Conservation (phyloP, 2,797 vertebrate species). For the Benthosema pterotum region DNA sequence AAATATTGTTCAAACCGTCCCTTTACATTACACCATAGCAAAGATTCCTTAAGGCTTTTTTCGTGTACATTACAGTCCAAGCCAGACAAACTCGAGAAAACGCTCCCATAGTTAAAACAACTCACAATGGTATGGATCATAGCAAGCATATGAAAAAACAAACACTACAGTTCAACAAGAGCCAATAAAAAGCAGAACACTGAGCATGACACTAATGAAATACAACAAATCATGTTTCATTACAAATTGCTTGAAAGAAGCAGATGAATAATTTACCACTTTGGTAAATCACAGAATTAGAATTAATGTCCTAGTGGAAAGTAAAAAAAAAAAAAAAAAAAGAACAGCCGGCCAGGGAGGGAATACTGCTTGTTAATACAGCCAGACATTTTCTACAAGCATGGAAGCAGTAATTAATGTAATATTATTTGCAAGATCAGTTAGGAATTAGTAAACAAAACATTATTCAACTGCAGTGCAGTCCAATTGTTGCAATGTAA, state of each 20-base stretch:
- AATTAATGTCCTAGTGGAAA: slow-evolving; percentile 60
- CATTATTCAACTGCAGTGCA: background rate
- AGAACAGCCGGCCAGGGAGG: slow-evolving; percentile 56
- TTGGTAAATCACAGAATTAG: slow-evolving; percentile 52
- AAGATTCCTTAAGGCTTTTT: slow-evolving; percentile 70
- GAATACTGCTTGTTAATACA: slow-evolving; percentile 33
- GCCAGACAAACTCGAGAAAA: slow-evolving; percentile 59
- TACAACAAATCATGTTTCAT: slow-evolving; percentile 37
- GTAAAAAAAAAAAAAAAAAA: too few species aligned
- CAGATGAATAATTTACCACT: slow-evolving; percentile 26
- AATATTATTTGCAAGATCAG: slow-evolving; percentile 17
- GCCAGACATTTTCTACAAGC: slow-evolving; percentile 36
- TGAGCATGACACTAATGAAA: slow-evolving; percentile 34
- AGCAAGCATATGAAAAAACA: slow-evolving; percentile 41
- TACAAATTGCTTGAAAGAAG: slow-evolving; percentile 33
- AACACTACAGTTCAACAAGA: slow-evolving; percentile 62
- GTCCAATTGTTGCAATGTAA: slow-evolving; percentile 16
- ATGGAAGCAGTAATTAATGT: slow-evolving; percentile 37
- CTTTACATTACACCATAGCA: slow-evolving; percentile 60
- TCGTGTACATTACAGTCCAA: slow-evolving; percentile 64
- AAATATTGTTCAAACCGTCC: slow-evolving; percentile 57
- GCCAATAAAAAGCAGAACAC: slow-evolving; percentile 31
- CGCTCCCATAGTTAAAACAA: slow-evolving; percentile 47
- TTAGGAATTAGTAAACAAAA: slow-evolving; percentile 21
- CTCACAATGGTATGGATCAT: slow-evolving; percentile 47